phyloP scores from a whole-genome alignment of 2,888 invertebrate species.

The Acheta domesticus region DNA sequence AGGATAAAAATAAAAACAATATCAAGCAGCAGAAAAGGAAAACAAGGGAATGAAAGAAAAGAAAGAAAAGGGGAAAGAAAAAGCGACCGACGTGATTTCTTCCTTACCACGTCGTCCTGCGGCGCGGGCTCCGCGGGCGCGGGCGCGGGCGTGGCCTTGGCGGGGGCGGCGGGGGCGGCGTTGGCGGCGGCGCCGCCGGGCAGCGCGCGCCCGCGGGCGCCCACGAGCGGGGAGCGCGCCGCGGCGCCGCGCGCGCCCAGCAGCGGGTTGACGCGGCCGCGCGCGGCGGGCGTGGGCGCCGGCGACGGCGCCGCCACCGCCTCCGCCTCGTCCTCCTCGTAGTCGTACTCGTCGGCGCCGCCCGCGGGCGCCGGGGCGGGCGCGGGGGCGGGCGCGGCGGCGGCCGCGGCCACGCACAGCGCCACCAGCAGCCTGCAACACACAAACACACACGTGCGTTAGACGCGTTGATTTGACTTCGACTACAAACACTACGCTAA shows the following conservation, averaged over 20 bases:
- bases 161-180: background rate
- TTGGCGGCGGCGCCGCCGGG: background rate
- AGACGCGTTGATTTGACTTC: too few relatives aligned
- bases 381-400: background rate
- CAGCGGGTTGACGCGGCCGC: background rate
- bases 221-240: background rate
- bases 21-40: too few relatives aligned
- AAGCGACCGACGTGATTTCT: too few relatives aligned
- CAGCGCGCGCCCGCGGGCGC: background rate
- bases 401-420: slow-evolving; percentile 4
- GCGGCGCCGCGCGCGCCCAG: background rate
- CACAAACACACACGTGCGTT: background rate
- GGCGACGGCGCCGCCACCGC: background rate
- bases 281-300: background rate
- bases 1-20: too few relatives aligned
- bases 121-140: slow-evolving; percentile 26
- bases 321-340: slow-evolving; percentile 20
- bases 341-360: slow-evolving; percentile 19
- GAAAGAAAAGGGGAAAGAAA: too few relatives aligned
- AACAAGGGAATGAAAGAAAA: too few relatives aligned
- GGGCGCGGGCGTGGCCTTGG: slow-evolving; percentile 26
- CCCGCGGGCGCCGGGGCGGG: background rate
- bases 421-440: background rate
- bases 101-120: background rate
- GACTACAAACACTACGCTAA: too few relatives aligned